Percentiles rank a stretch among this genome's conserved stretches.
These are phyloP conservation scores for Acromyrmex echinatior DNA, from an alignment of 1,140 invertebrate species.

Conservation along the genomic window DNA sequence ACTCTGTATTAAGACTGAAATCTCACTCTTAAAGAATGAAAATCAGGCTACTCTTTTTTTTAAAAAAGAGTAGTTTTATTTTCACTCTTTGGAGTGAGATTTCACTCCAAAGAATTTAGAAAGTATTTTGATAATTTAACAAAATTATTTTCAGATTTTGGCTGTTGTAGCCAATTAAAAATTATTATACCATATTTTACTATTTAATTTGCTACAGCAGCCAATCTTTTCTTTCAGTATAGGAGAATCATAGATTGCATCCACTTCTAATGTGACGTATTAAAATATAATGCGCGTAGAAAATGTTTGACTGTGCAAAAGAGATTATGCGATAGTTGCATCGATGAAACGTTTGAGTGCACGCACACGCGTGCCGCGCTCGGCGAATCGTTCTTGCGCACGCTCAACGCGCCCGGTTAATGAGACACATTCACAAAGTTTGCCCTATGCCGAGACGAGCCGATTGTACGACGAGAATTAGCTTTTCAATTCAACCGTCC, in stretches of 20 bases:
- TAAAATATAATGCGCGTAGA: conserved; percentile 58
- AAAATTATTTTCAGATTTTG: no score
- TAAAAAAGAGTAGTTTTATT: no score
- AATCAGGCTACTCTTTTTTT: no score
- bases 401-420: conserved; percentile 82
- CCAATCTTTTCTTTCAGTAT: no score
- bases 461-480: conserved; percentile 85
- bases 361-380: conserved; percentile 49
- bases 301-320: conserved; percentile 49
- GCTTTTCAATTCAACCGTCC: conserved; percentile 83
- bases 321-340: conserved; percentile 69
- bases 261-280: conserved; percentile 7
- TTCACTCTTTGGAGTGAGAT: no score
- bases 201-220: no score
- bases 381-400: conserved; percentile 67
- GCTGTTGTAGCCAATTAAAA: no score
- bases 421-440: conserved; percentile 86
- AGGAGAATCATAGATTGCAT: neutral
- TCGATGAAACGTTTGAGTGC: conserved; percentile 65
- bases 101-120: no score
- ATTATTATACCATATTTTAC: no score
- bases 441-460: conserved; percentile 83
- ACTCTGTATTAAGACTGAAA: no score
- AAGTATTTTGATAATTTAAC: no score
- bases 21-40: no score